These are phyloP conservation scores for Bubo bubo DNA, from an alignment of 2,113 vertebrate genomes.

Conservation along the genomic window DNA sequence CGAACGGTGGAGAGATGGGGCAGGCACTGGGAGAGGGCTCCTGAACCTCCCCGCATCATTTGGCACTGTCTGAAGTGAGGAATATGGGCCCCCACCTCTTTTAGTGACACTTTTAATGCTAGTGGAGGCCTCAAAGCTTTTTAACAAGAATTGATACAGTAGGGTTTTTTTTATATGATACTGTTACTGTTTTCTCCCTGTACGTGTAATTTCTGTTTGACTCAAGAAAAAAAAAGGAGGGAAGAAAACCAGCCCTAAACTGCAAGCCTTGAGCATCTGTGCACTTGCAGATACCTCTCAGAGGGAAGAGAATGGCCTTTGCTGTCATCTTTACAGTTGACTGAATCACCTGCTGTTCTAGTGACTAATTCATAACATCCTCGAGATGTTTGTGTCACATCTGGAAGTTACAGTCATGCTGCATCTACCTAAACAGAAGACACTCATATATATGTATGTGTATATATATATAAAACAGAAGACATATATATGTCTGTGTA, in stretches of 20 bases:
- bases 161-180: background rate
- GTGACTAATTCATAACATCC: background rate
- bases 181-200: background rate
- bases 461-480: background rate
- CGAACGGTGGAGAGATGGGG: rapidly evolving
- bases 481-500: rapidly evolving
- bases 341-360: background rate
- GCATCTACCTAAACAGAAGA: background rate
- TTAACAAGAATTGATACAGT: background rate
- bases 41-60: background rate
- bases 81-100: background rate
- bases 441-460: background rate
- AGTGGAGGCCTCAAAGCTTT: background rate
- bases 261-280: background rate
- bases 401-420: background rate
- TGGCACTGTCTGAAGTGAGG: background rate
- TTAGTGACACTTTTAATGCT: background rate
- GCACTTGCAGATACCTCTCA: background rate
- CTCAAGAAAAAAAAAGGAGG: background rate
- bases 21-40: background rate
- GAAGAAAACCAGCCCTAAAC: background rate
- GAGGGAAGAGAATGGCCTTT: background rate
- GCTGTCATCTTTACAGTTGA: background rate
- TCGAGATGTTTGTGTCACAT: background rate
- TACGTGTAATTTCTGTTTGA: background rate